Evolutionary conservation across 2,113 vertebrate species (phyloP), one percentile per base, ranked within the genome.

Genomic region (Serilophus lunatus): DNA sequence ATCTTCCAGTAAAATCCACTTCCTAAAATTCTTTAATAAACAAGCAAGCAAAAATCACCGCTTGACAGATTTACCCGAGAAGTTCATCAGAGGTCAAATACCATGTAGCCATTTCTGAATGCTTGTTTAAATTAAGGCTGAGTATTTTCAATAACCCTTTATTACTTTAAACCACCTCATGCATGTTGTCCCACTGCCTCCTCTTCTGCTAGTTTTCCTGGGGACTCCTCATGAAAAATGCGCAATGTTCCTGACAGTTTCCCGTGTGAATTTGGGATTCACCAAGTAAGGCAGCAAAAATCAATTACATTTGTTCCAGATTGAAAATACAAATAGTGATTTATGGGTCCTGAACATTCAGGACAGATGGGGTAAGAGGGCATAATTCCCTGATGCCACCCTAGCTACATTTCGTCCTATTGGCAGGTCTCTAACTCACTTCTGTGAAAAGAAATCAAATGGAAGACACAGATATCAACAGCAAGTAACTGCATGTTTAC

Each of bases 401-500:
- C 80, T 51, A 12, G 12, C 36, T 22, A 10, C 0, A 0, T 17
- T 47, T 50, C 49, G 49, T 84, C 7, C 0, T 31, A 9, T 14
- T 13, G 40, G 22, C 1, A 3, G 65, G 51, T 36, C 76, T 69
- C 86, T 56, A 65, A 44, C 56, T 38, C 44, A 33, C 8, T 74
- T 88, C 22, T 54, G 36, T n/a, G 57, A 90, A 69, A 17, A 45
- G 36, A 44, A 86, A 42, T n/a, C 50, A 72, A 53, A 93, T 14
- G 25, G 78, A 74, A 91, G 53, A 63, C 28, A 49, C 23, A 53
- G 54, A 13, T 45, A 49, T 19, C 63, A 90, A 19, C 23, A 66
- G 60, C 78, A 78, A 77, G 63, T 29, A 33, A 25, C 60, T 29
- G 23, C 29, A 18, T 20, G 45, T n/a, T 91, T 71, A 51, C 12